phyloP scores from a whole-genome alignment of 2,888 invertebrate genomes.

The Bombylius discolor region DNA sequence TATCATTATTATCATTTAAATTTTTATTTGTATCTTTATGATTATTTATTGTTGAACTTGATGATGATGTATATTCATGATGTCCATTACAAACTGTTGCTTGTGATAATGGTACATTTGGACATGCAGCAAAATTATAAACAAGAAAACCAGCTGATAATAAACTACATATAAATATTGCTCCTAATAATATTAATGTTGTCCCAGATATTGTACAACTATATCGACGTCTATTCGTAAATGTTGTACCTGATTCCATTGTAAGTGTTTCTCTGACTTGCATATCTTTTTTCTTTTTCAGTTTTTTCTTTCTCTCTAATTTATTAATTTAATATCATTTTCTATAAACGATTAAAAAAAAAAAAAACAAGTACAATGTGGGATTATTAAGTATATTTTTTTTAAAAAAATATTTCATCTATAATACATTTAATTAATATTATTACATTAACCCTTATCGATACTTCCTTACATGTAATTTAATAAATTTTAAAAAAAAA shows the following conservation, averaged over 20 bases:
- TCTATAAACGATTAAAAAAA: no score
- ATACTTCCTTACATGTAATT: no score
- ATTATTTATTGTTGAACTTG: constrained; percentile 5
- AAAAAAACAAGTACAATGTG: no score
- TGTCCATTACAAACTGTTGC: constrained; percentile 9
- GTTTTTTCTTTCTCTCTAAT: no score
- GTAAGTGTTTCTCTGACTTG: not conserved
- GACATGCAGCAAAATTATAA: constrained; percentile 61
- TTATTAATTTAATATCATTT: no score
- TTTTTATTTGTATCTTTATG: constrained; percentile 10
- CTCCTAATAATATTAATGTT: constrained; percentile 46
- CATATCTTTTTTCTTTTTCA: not conserved
- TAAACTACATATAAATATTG: constrained; percentile 50
- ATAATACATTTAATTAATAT: no score
- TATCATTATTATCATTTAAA: constrained; percentile 13
- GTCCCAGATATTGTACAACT: constrained; percentile 53
- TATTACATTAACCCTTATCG: no score
- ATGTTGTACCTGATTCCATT: not conserved
- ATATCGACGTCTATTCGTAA: constrained; percentile 13
- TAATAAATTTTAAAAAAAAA: no score
- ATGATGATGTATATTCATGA: not conserved
- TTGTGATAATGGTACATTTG: constrained; percentile 29
- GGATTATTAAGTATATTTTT: no score
- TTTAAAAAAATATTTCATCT: no score
- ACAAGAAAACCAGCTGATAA: constrained; percentile 61